Evolutionary conservation across 2,888 invertebrate species (phyloP).

Genomic region (Autographa pulchrina): DNA sequence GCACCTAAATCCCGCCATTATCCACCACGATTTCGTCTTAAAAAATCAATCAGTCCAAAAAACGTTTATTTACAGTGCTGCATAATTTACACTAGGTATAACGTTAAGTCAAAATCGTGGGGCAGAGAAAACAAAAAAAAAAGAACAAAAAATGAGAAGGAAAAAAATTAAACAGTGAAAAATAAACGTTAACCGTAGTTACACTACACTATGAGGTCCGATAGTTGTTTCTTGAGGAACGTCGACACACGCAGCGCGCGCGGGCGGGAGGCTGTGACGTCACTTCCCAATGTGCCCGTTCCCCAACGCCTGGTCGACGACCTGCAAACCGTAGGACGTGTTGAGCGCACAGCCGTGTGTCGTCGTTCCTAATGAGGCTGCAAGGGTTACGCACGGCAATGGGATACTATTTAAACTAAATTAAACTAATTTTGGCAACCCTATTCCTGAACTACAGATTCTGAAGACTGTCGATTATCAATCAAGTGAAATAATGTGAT

Average conservation of each 20-base stretch:
- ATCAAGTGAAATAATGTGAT: too few species aligned
- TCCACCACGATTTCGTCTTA: conserved; percentile 54
- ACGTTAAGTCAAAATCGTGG: conserved; percentile 38
- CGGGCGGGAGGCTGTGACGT: conserved; percentile 69
- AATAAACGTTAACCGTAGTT: conserved; percentile 69
- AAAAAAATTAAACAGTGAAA: conserved; percentile 55
- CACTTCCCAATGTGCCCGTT: conserved; percentile 85
- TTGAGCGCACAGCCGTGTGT: conserved; percentile 86
- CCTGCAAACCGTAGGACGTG: conserved; percentile 83
- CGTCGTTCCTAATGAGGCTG: conserved; percentile 87
- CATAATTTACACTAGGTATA: conserved; percentile 25
- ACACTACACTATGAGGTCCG: conserved; percentile 88
- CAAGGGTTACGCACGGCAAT: conserved; percentile 67
- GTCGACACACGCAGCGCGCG: conserved; percentile 86
- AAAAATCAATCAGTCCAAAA: conserved; percentile 45
- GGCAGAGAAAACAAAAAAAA: neutral
- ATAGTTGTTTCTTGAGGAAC: conserved; percentile 84
- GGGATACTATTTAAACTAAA: conserved; percentile 35
- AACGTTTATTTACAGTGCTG: conserved; percentile 49
- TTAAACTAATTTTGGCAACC: neutral
- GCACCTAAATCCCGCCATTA: conserved; percentile 64
- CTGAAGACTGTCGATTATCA: too few species aligned
- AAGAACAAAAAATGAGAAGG: conserved; percentile 25
- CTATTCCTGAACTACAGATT: neutral
- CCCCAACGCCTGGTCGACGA: conserved; percentile 79